Base-by-base conservation (phyloP, 2,888 invertebrate genomes). In the Pteria penguin region DNA sequence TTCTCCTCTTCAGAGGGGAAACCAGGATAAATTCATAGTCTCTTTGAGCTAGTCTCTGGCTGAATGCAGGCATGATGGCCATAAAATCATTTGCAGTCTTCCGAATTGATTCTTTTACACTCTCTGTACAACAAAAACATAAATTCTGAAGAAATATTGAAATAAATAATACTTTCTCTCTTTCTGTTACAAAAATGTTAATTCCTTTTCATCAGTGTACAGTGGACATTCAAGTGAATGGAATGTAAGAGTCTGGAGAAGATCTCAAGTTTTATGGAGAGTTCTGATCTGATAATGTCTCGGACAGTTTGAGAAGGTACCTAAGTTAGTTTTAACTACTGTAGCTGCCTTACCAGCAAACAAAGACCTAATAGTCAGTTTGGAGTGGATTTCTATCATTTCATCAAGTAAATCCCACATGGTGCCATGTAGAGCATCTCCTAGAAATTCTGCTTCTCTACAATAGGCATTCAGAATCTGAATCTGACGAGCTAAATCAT, bases 21-120 rank as follows among this genome's bases (percentile, higher is more conserved):
- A 89, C 83, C 11, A 91, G 84, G 26, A 90, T 86, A 65, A 90
- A 82, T 78, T 90, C 90, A 79, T 88, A 90, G 68, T 91, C 91
- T 29, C 91, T 77, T 81, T 90, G 89, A 24, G 89, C 89, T 60
- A 91, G 76, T 29, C 90, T 82, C 58, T 87, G 85, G 24, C 83
- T 81, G 80, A 91, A 90, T 80, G 82, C 78, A 0, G 91, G 90
- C 84, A 90, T 86, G 81, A 90, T 55, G 14, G 80, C 81, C 85
- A 90, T 85, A 66, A 91, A 85, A 33, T 88, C 84, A 18, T 79
- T 80, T 0, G 90, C 88, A 14, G 90, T 91, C 33, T 78, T 72
- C 5, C 88, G 80, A 33, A 90, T 90, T 1, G 87, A 84, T 31
- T 87, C 88, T 76, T 90, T 90, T 0, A 90, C 87, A 67, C 84